These are phyloP conservation scores for Hemiprocne comata DNA, from an alignment of 2,113 vertebrate species.

Conservation along the genomic window DNA sequence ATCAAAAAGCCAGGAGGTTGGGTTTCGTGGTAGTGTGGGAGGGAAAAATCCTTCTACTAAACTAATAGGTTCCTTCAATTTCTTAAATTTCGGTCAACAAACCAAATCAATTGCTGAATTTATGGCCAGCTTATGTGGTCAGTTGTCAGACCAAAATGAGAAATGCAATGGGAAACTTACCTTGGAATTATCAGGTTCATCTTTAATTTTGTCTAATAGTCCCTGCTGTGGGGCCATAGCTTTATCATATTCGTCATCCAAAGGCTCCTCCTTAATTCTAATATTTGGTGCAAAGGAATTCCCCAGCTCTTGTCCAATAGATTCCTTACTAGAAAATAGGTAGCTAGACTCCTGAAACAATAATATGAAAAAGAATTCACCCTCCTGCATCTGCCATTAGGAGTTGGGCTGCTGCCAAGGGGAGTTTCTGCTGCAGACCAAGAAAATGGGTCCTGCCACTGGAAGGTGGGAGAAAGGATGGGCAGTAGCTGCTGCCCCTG, in stretches of 20 bases:
- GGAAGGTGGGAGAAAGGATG: constrained; percentile 38
- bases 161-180: constrained; percentile 76
- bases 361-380: constrained; percentile 77
- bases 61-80: constrained; percentile 14
- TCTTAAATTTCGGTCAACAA: constrained; percentile 53
- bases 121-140: constrained; percentile 24
- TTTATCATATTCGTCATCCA: constrained; percentile 93
- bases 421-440: constrained; percentile 53
- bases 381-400: constrained; percentile 69
- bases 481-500: constrained; percentile 48
- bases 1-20: constrained; percentile 3
- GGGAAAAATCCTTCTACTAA: constrained; percentile 51
- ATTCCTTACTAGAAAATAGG: constrained; percentile 79
- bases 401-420: constrained; percentile 62
- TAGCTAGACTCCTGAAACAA: constrained; percentile 84
- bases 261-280: constrained; percentile 94
- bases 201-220: constrained; percentile 87
- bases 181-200: constrained; percentile 89
- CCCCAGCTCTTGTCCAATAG: constrained; percentile 83
- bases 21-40: neutral
- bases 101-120: constrained; percentile 48
- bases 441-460: constrained; percentile 60
- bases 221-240: constrained; percentile 83
- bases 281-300: constrained; percentile 82
- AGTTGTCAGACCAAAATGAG: constrained; percentile 58